Base-by-base conservation (phyloP, 2,888 invertebrate genomes). In the Drosophila peninsularis region DNA sequence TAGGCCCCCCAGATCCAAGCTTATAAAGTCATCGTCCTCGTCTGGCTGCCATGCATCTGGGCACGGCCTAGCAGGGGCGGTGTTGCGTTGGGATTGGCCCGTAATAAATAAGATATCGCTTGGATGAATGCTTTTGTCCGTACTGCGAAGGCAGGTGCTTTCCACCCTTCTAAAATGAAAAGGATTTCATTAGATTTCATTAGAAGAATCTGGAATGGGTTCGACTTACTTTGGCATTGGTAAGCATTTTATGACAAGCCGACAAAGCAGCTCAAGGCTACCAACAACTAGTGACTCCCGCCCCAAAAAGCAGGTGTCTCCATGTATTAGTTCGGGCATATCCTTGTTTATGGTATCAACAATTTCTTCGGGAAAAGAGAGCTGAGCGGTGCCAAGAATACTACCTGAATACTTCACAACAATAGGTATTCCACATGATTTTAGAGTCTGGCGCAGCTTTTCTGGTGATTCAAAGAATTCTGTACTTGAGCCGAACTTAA, bases 41-140 rank as follows among this genome's bases (percentile, higher is more conserved):
- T 74, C 76, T 0, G 41, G 11, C 0, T 57, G 64, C 52, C 63
- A 32, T 2, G 52, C 19, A 39, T 70, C 67, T 0, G 37, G 7
- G 42, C 76, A 75, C 0, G 82, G 78, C 41, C 62, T 63, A 27
- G 60, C 66, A 7, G 67, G 42, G n/a, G 9, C 39, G 9, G 76
- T 67, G 30, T 62, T 71, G 14, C 27, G 36, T 47, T 81, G 75
- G 0, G 78, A 56, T 21, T 88, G 83, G 5, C 71, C 77, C 49
- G 90, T 70, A 3, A 90, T 60, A 47, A 90, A 90, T 5, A 89
- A 61, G 6, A 90, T 78, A 67, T 90, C 90, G 52, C 81, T 75
- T 0, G 78, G 78, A 53, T 82, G 74, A 32, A 90, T 90, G 19
- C 85, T 76, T 53, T 72, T 80, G 60, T 89, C 78, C 65, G 82